A percentile compares a stretch with the other conserved stretches of the same genome.
Evolutionary conservation across 2,797 vertebrate genomes (phyloP).

Genomic region (Passerculus sandwichensis): DNA sequence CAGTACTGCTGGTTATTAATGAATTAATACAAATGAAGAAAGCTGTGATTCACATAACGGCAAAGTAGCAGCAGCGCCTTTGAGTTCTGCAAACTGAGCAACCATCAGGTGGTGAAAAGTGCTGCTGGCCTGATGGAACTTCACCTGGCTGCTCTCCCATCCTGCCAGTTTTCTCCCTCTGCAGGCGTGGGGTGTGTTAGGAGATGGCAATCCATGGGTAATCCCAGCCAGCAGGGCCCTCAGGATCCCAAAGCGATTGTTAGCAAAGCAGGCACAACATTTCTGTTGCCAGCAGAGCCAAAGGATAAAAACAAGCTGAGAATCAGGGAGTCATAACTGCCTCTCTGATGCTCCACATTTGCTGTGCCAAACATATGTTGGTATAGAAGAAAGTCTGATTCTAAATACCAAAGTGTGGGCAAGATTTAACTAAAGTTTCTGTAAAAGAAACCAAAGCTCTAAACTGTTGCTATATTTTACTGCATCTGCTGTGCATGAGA

Average conservation of each 20-base stretch:
- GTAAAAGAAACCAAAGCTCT: slow-evolving; percentile 36
- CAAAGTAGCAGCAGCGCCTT: neutral
- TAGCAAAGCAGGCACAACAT: slow-evolving; percentile 43
- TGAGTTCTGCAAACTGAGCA: slow-evolving; percentile 6
- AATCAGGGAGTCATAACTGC: slow-evolving; percentile 58
- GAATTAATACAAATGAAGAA: slow-evolving; percentile 4
- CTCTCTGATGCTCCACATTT: slow-evolving; percentile 45
- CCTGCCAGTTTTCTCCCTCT: neutral
- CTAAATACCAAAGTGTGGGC: slow-evolving; percentile 67
- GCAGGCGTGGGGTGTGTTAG: neutral
- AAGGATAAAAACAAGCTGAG: slow-evolving; percentile 41
- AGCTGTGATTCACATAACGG: neutral
- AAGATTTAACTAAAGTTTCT: slow-evolving; percentile 50
- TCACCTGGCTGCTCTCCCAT: slow-evolving; percentile 30
- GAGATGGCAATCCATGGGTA: neutral
- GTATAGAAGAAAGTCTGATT: slow-evolving; percentile 51
- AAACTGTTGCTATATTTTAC: slow-evolving; percentile 52
- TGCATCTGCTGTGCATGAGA: neutral
- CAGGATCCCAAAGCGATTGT: neutral
- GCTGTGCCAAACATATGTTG: slow-evolving; percentile 63
- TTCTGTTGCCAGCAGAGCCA: slow-evolving; percentile 38
- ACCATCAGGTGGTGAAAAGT: neutral
- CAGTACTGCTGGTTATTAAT: neutral
- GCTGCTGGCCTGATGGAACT: slow-evolving; percentile 14
- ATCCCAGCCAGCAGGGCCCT: neutral